Evolutionary conservation across 1,140 invertebrate species (phyloP).

Genomic region (Galendromus occidentalis): DNA sequence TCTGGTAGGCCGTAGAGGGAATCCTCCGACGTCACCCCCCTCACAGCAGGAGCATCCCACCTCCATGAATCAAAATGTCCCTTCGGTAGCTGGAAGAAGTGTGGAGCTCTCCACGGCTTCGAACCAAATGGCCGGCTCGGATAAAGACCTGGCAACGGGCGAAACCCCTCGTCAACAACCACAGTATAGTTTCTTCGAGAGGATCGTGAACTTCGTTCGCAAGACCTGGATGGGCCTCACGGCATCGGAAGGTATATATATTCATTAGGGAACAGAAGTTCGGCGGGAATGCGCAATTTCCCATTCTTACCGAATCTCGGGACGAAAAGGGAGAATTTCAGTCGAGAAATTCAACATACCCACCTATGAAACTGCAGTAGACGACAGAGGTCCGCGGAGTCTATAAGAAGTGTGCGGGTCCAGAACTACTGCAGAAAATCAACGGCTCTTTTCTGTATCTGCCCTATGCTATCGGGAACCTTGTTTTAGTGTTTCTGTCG

Average conservation of each 20-base stretch:
- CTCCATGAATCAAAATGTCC: not conserved
- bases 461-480: too few relatives aligned
- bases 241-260: conserved; percentile 1
- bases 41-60: not conserved
- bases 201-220: conserved; percentile 6
- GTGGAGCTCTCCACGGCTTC: conserved; percentile 6
- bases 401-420: too few relatives aligned
- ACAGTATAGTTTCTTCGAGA: conserved; percentile 9
- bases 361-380: too few relatives aligned
- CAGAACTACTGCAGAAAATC: too few relatives aligned
- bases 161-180: not conserved
- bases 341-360: too few relatives aligned
- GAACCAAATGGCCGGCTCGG: conserved; percentile 10
- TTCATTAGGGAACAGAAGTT: too few relatives aligned
- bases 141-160: not conserved
- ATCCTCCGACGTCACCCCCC: not conserved
- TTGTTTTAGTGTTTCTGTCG: too few relatives aligned
- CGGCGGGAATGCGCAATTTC: too few relatives aligned
- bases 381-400: too few relatives aligned
- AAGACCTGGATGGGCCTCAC: conserved; percentile 11
- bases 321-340: too few relatives aligned
- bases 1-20: not conserved
- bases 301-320: too few relatives aligned
- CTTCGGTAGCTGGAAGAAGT: not conserved
- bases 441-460: too few relatives aligned